Evolutionary conservation across 2,888 invertebrate genomes (phyloP), one percentile per base, ranked within the genome.

Genomic region (Argyresthia goedartella): DNA sequence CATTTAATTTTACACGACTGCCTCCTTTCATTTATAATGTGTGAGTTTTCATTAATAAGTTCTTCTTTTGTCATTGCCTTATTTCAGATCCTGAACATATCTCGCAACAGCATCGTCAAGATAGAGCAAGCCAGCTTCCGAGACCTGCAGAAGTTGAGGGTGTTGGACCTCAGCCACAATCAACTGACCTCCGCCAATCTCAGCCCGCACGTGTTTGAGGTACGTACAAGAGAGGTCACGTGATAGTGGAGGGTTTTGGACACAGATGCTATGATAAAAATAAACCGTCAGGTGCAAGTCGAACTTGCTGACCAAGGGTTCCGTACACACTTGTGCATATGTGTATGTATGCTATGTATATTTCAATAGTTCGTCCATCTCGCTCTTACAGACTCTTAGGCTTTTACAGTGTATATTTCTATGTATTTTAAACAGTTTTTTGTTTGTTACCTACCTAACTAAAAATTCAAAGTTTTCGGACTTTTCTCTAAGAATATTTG

Each of bases 121-220:
- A 92, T 95, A 49, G 89, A 88, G 7, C 72, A 85, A 11, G 85
- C 78, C 0, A 90, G 91, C 14, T 95, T 95, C 67, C 80, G 77
- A 54, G 86, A 90, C 55, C 71, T 95, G 8, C 88, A 88, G 47
- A 80, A 89, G 47, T 81, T 95, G 69, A 78, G 78, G 0, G 88
- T 87, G 1, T 65, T 95, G 47, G 91, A 94, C 69, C 73, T 95
- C 56, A 92, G 93, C 53, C 71, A 91, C 55, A 95, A 95, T 60
- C 81, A 89, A 46, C 73, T 95, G 16, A 89, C 88, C 0, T 73
- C 88, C 0, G 89, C 88, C 1, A 76, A 73, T 0, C 69, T 95
- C 2, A 76, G 74, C 55, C 92, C 92, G 0, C 84, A 91, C 52
- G 88, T 90, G 9, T 94, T 95, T 65, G 88, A 90, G 86, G 95